Evolutionary conservation across 2,113 vertebrate genomes (phyloP), one percentile per base, ranked within the genome.

Genomic region (Kryptolebias marmoratus): DNA sequence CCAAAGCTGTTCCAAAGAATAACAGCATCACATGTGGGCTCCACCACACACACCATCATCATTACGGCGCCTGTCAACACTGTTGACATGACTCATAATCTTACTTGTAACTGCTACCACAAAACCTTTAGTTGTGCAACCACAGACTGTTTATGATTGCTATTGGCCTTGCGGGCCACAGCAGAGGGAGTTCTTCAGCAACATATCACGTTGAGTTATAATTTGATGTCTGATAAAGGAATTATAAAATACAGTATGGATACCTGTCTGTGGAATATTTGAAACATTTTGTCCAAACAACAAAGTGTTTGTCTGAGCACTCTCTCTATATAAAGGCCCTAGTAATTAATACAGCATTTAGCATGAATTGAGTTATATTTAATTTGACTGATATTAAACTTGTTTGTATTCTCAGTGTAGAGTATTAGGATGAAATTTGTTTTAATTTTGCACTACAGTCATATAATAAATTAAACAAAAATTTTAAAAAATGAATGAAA

Each of bases 21-120:
- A 77, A 80, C 81, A 87, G 71, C 52, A 48, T 48, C 56, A 59
- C 81, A 84, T 83, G 75, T 70, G 81, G 69, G 70, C 60, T 69
- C 57, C 62, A 63, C 60, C 56, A 66, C 69, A 73, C 5, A 60
- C 27, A 18, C 60, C 59, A 39, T 80, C 53, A 76, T 81, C 52
- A 64, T 62, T 55, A 70, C 47, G 78, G 28, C 64, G 31, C 5
- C 65, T 66, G 54, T 79, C 1, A 52, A 68, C 3, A 55, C 11
- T 58, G 59, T 83, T 71, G 73, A 72, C 68, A 73, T 65, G 50
- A 73, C 52, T 79, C 45, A 22, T 56, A 27, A 73, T 71, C 27
- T 71, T 1, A 12, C 52, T 73, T 67, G 10, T 80, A 68, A 74
- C 54, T 52, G 59, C 61, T 64, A 32, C 56, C 65, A 68, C 63